These are phyloP conservation scores for Globodera rostochiensis DNA, from an alignment of 1,140 invertebrate species.

Conservation along the genomic window DNA sequence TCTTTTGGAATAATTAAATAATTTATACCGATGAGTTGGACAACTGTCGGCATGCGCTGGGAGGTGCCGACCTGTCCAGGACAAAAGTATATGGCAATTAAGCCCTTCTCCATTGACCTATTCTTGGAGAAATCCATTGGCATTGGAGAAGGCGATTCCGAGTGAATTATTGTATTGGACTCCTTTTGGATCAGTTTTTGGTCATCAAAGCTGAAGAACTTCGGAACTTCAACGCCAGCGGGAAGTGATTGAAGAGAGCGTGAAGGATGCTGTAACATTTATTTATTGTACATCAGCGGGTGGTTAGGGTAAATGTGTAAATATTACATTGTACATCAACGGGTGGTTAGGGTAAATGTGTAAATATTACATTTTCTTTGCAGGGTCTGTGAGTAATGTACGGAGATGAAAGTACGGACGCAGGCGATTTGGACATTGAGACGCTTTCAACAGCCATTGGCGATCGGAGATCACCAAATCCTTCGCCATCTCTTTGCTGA, in stretches of 20 bases:
- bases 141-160: not conserved
- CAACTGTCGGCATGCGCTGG: not conserved
- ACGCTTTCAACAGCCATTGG: not conserved
- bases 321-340: not conserved
- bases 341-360: not conserved
- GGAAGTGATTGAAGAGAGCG: slow-evolving; percentile 10
- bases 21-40: slow-evolving; percentile 1
- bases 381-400: not conserved
- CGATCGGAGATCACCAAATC: not conserved
- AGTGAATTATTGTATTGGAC: not conserved
- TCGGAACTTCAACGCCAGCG: slow-evolving; percentile 31
- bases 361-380: slow-evolving; percentile 11
- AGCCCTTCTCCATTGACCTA: not conserved
- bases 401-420: slow-evolving; percentile 6
- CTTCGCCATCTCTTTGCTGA: not conserved
- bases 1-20: not conserved
- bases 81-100: not conserved
- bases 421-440: not conserved
- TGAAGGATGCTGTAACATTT: not conserved
- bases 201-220: slow-evolving; percentile 29
- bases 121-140: not conserved
- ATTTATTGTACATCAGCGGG: not conserved
- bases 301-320: not conserved
- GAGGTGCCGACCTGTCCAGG: not conserved
- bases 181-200: not conserved